phyloP scores from a whole-genome alignment of 2,113 vertebrate species.

The Procavia capensis region DNA sequence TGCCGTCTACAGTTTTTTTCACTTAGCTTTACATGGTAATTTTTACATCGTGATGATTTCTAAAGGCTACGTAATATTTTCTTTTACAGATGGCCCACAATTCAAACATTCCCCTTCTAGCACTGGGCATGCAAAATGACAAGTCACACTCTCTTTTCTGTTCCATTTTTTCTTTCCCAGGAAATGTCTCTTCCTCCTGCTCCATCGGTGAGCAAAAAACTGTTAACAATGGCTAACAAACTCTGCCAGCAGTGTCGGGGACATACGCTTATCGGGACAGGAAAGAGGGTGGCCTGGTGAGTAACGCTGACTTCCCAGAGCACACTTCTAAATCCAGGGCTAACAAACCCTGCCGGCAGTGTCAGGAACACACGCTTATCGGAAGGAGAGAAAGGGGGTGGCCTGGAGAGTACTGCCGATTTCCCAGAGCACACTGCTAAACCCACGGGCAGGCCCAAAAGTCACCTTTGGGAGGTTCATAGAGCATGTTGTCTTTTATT shows the following conservation, averaged over 20 bases:
- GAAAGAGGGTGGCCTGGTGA: background rate
- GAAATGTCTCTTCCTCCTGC: slow-evolving; percentile 5
- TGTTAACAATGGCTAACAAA: background rate
- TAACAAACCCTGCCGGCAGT: background rate
- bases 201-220: background rate
- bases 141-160: background rate
- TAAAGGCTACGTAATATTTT: background rate
- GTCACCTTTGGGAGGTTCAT: background rate
- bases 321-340: background rate
- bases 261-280: background rate
- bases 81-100: background rate
- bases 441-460: background rate
- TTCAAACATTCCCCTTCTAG: slow-evolving; percentile 9
- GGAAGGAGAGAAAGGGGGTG: background rate
- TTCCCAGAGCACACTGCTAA: background rate
- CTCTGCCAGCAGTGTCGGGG: background rate
- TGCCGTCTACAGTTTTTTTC: background rate
- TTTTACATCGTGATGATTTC: background rate
- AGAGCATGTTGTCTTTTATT: background rate
- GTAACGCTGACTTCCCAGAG: background rate
- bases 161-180: background rate
- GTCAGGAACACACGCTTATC: slow-evolving; percentile 3
- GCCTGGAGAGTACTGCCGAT: background rate
- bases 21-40: background rate
- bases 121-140: background rate